These are phyloP conservation scores for Spondyliosoma cantharus DNA, from an alignment of 2,797 vertebrate species.

Conservation along the genomic window DNA sequence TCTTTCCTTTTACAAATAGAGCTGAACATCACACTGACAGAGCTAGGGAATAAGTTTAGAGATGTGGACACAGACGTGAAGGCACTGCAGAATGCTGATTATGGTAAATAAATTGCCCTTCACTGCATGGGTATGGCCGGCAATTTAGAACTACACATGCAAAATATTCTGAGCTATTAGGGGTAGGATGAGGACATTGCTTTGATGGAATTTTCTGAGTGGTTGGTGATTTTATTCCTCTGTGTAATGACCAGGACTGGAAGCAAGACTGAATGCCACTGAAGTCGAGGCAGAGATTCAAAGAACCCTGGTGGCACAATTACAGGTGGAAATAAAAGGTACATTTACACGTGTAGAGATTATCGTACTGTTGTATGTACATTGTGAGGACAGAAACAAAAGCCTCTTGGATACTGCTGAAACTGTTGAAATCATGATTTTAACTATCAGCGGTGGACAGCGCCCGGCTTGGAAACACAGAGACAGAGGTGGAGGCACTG, in stretches of 20 bases:
- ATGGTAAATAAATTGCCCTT: background rate
- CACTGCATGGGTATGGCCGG: no score
- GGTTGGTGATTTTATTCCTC: background rate
- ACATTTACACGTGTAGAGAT: background rate
- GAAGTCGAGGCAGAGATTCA: background rate
- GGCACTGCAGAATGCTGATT: slow-evolving; percentile 1
- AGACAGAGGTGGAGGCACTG: slow-evolving; percentile 9
- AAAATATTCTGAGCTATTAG: background rate
- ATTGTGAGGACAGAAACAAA: background rate
- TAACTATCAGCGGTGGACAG: slow-evolving; percentile 2
- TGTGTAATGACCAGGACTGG: background rate
- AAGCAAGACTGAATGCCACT: slow-evolving; percentile 7
- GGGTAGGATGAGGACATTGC: background rate
- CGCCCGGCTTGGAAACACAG: background rate
- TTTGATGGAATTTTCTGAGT: background rate
- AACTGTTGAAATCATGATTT: background rate
- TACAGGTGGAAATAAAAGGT: background rate
- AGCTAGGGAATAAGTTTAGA: slow-evolving; percentile 16
- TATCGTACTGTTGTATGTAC: background rate
- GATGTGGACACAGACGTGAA: slow-evolving; percentile 11
- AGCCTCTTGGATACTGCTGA: background rate
- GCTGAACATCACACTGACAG: slow-evolving; percentile 18
- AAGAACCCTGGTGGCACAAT: background rate
- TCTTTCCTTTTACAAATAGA: slow-evolving; percentile 2
- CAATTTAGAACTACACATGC: background rate